Evolutionary conservation across 2,797 vertebrate genomes (phyloP), one percentile per base, ranked within the genome.

Genomic region (Myotis pilosus): DNA sequence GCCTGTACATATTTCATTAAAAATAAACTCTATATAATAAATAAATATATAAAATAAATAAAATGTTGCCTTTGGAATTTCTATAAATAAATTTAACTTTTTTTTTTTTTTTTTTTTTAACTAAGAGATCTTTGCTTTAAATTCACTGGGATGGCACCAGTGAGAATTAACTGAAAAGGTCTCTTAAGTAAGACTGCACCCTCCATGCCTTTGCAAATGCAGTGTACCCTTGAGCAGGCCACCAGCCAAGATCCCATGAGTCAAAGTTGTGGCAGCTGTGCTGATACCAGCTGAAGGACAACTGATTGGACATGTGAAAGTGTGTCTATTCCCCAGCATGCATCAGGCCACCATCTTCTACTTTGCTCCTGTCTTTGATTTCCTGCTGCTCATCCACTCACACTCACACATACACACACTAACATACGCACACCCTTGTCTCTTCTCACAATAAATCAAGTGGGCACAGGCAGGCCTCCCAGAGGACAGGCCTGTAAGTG

Each of bases 11-110:
- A 98, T 99, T 99, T 98, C 99, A 99, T 99, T 99, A 99, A 99
- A 99, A 99, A 99, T 99, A 99, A 99, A 99, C 98, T 99, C 99
- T 99, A 98, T 98, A 99, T 99, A 99, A 99, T 99, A 99, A 99
- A 99, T 99, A 99, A 99, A 99, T 99, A 99, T 99, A 99, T 99
- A 99, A 99, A 99, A 99, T 99, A 99, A 99, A 99, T 99, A 99
- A 99, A 99, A 99, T 99, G 99, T 99, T 98, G 98, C 98, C 98
- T 98, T 98, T 99, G 99, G 98, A 98, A 98, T 99, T 98, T 98
- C 98, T 98, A 99, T 99, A 99, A 99, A 99, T 99, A 99, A 99
- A 98, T 98, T 98, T 98, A 98, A 99, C 98, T 98, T 98, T 98
- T 98, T 98, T 97, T 97, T 98, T 51, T 74, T 60, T 60, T 88